Base-by-base conservation (phyloP, 1,140 invertebrate genomes). In the Telenomus remus region DNA sequence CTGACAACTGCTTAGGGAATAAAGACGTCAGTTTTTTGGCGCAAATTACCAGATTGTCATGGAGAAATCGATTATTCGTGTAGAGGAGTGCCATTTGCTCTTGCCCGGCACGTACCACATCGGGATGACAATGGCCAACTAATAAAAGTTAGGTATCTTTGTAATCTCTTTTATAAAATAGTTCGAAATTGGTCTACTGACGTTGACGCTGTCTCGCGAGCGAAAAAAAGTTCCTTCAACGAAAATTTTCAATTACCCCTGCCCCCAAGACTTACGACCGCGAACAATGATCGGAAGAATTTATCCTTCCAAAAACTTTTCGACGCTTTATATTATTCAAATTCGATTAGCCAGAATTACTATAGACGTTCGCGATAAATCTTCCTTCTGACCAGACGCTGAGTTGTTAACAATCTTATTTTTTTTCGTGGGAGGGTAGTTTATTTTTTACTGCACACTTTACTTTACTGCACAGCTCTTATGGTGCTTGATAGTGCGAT, bases 111-210 rank as follows among this genome's bases (percentile, higher is more conserved):
- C 93, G 90, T 0, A 98, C 96, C 1, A 99, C 97, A 69, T 94
- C 91, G 0, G 96, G 96, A 89, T 99, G 96, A 85, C 97, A 98
- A 87, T 99, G 98, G 19, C 98, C 98, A 79, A 99, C 97, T 99
- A 76, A 78, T 43, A 65, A 51, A 73, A 72, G 59, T 35, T 73
- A 60, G 63, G 57, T 54, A 63, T 68, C 50, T 61, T 54, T 65
- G 61, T 66, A 53, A 68, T 74, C 51, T 49, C 51, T 50, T 53
- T 53, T 55, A 61, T 61, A 74, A 66, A 74, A 60, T 72, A 54
- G 54, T 60, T 48, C 43, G 19, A 72, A 72, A 72, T 72, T 42
- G 60, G 48, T 54, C 44, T 19, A 27, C 15, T 16, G 60, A 59
- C 27, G 37, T 71, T 51, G 46, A 64, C 43, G 59, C 34, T 42